Evolutionary conservation across 2,113 vertebrate genomes (phyloP), one percentile per base, ranked within the genome.

Genomic region (Pelobates fuscus): DNA sequence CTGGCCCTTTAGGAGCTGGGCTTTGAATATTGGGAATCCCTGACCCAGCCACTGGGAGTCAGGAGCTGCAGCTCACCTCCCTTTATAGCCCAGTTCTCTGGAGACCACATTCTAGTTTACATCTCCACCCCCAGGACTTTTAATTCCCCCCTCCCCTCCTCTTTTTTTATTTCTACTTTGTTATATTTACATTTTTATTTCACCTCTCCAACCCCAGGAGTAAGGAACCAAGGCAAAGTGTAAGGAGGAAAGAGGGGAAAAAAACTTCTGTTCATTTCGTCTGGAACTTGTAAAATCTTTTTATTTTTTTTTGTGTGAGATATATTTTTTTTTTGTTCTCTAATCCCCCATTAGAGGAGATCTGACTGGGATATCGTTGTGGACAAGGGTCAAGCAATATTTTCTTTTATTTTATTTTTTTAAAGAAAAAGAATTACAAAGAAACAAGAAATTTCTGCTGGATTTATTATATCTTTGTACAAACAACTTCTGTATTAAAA

Each of bases 241-340:
- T n/a, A 18, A n/a, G n/a, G n/a, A n/a, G n/a, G 49, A 46, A 29
- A 26, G 71, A 18, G 63, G 62, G 52, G 49, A 62, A 62, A 32
- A 24, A 27, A 75, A 75, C 52, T 75, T 75, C 52, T 44, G 24
- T 20, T 30, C 41, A 30, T 75, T 67, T 44, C 8, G 15, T 30
- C 30, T 65, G 71, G 71, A 74, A 74, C 23, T 74, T 74, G 27
- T 74, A 58, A 49, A 74, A n/a, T 54, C 21, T 44, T 46, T 72
- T 72, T 64, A 21, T 71, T 18, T 29, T 55, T 55, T 55, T 55
- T 55, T 55, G 8, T 55, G n/a, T 55, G 12, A 55, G 10, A 6
- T 37, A 6, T 37, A 6, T 55, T 23, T 23, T 21, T 21, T 55
- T 55, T 55, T 55, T 20, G 44, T 49, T 49, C 44, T 49, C 44